Conservation (phyloP, 2,113 vertebrate genomes). For the Myanophis thanlyinensis region DNA sequence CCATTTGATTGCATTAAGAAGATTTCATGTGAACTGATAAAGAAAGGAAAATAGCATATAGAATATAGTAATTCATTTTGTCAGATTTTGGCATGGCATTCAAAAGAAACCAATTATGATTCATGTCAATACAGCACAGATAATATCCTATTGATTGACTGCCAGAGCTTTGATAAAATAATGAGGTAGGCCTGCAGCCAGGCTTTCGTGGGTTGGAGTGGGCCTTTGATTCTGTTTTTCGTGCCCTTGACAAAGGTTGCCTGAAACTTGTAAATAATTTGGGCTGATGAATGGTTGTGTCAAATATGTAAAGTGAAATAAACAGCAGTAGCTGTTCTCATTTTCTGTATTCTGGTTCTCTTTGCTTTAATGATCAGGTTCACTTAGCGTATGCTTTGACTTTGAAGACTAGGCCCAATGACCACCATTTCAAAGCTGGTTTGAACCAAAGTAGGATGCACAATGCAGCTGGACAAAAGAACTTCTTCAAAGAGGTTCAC, state of each 20-base stretch:
- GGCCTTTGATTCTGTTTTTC: constrained; percentile 54
- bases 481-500: constrained; percentile 13
- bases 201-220: constrained; percentile 47
- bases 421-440: constrained; percentile 15
- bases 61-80: constrained; percentile 61
- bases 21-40: constrained; percentile 68
- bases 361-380: background rate
- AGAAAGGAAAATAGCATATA: constrained; percentile 59
- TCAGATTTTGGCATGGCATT: constrained; percentile 66
- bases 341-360: background rate
- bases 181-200: constrained; percentile 72
- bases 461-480: constrained; percentile 5
- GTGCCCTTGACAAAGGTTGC: constrained; percentile 56
- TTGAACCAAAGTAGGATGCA: constrained; percentile 11
- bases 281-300: constrained; percentile 50
- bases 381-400: constrained; percentile 24
- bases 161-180: constrained; percentile 76
- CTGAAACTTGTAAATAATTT: constrained; percentile 54
- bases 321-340: constrained; percentile 24
- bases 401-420: constrained; percentile 2
- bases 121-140: constrained; percentile 76
- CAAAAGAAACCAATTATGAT: constrained; percentile 79
- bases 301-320: constrained; percentile 42
- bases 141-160: constrained; percentile 77
- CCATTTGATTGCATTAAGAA: no score